These are phyloP conservation scores for Agrochola circellaris DNA, from an alignment of 2,888 invertebrate genomes.

Conservation along the genomic window DNA sequence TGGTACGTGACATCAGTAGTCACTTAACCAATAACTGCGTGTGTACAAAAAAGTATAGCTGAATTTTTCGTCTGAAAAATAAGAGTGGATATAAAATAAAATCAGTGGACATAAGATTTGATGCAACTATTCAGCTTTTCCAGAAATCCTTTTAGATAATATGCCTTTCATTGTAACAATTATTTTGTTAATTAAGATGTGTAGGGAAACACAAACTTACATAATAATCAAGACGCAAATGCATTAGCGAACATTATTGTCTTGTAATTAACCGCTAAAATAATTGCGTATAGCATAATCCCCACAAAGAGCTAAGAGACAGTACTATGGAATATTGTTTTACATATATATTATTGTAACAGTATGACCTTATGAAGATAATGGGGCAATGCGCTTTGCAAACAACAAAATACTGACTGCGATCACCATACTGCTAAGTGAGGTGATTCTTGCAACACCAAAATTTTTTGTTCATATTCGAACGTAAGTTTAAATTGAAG, in stretches of 20 bases:
- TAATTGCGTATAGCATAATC: slow-evolving; percentile 25
- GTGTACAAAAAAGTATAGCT: background rate
- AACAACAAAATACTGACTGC: too few relatives aligned
- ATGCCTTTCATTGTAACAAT: background rate
- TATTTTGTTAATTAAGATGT: background rate
- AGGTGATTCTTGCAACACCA: background rate
- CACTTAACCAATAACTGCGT: background rate
- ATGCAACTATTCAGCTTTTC: background rate
- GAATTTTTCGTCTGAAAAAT: background rate
- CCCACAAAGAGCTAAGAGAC: background rate
- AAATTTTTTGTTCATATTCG: background rate
- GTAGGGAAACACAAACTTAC: background rate
- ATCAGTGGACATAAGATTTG: background rate
- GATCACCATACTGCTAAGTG: background rate
- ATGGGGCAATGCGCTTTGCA: background rate
- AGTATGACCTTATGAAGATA: background rate
- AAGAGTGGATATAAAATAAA: background rate
- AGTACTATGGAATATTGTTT: background rate
- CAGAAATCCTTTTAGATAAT: background rate
- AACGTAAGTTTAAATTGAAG: background rate
- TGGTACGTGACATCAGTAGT: background rate
- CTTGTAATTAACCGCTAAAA: slow-evolving; percentile 3
- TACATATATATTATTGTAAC: background rate
- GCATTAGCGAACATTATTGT: background rate
- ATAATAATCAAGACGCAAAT: background rate